phyloP scores from a whole-genome alignment of 2,797 vertebrate genomes.

The Bryconaethiops microstoma region DNA sequence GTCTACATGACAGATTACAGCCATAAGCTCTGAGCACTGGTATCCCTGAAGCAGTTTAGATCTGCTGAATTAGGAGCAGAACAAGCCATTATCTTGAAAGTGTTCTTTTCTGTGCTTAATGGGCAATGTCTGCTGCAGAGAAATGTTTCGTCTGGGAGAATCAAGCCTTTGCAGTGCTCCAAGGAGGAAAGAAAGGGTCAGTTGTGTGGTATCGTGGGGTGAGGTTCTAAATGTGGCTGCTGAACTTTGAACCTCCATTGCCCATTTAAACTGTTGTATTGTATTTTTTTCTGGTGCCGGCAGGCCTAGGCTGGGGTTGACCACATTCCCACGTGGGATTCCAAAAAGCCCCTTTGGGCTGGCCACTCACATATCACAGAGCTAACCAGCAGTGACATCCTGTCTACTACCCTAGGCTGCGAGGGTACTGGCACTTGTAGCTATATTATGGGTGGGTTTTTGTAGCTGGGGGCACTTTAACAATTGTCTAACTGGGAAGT shows the following conservation, averaged over 20 bases:
- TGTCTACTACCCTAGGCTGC: background rate
- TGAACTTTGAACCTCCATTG: constrained; percentile 49
- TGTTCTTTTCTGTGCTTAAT: constrained; percentile 50
- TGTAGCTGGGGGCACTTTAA: background rate
- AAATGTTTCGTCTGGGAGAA: constrained; percentile 26
- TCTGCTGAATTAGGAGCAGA: constrained; percentile 30
- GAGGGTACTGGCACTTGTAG: constrained; percentile 8
- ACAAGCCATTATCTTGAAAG: constrained; percentile 40
- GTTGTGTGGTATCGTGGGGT: constrained; percentile 9
- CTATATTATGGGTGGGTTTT: constrained; percentile 9
- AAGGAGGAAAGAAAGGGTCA: constrained; percentile 7
- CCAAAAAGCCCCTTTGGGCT: constrained; percentile 33
- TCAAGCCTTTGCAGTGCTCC: background rate
- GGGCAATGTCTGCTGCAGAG: background rate
- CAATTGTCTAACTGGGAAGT: background rate
- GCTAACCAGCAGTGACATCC: constrained; percentile 50
- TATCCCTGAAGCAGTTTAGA: constrained; percentile 21
- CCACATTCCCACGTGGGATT: constrained; percentile 36
- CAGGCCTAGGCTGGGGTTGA: constrained; percentile 30
- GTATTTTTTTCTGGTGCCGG: background rate
- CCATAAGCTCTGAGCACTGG: constrained; percentile 21
- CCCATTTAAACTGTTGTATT: constrained; percentile 34
- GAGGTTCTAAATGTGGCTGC: constrained; percentile 41
- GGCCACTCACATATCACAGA: constrained; percentile 37
- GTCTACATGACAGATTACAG: constrained; percentile 18